Evolutionary conservation across 2,888 invertebrate genomes (phyloP), one percentile per base, ranked within the genome.

Genomic region (Drosophila meridiana): DNA sequence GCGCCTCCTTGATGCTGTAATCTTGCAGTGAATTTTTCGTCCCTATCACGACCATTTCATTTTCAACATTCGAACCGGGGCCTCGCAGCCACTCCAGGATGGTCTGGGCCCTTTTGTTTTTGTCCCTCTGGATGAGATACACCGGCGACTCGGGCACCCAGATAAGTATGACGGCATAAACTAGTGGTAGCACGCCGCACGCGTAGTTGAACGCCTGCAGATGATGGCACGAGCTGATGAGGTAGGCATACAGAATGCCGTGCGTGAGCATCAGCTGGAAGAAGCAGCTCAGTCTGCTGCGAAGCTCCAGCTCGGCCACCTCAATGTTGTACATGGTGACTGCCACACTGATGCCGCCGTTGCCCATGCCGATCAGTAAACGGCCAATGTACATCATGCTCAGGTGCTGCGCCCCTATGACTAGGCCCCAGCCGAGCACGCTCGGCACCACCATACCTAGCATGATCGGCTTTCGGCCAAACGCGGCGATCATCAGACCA

Each of bases 251-350:
- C 0, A 98, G 94, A 58, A 98, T 96, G 66, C 98, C 98, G 4
- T 96, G 91, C 0, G 96, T 96, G 48, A 98, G 93, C 94, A 96
- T 95, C 52, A 98, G 93, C 91, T 98, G 98, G 91, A 97, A 97
- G 87, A 96, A 97, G 38, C 97, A 96, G 3, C 97, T 98, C 0
- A 98, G 92, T 0, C 95, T 94, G 0, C 98, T 98, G 65, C 98
- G 94, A 73, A 97, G 95, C 13, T 95, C 94, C 69, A 95, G 95
- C 83, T 97, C 96, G 0, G 97, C 95, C 47, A 97, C 97, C 94
- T 98, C 98, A 42, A 95, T 96, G 11, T 95, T 96, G 91, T 97
- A 97, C 50, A 97, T 94, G 0, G 98, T 97, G 0, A 96, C 96
- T 0, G 96, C 95, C 30, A 97, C 95, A 80, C 97, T 96, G 83